Base-by-base conservation (phyloP, 2,113 vertebrate genomes). In the Mungos mungo region DNA sequence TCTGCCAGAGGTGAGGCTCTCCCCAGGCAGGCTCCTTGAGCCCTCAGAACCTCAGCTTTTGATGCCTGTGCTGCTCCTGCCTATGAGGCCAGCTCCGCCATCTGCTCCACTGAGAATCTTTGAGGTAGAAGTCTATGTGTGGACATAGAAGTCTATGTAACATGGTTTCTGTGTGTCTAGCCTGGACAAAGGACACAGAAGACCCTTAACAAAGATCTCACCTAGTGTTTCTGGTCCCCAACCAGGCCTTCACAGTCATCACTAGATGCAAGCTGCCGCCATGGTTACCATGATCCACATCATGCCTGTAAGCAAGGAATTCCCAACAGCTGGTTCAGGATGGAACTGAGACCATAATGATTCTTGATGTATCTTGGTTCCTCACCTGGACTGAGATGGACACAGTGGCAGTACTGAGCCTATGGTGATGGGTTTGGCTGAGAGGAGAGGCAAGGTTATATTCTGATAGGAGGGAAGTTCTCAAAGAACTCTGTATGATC, bases 1-100 rank as follows among this genome's bases (percentile, higher is more conserved):
- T 71, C 18, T 38, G 16, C 6, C 33, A 74, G 23, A 90, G 54
- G 38, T 0, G 2, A 91, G 52, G 31, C 54, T 68, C 94, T 85
- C 2, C 29, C 2, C 2, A 21, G 33, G 41, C 77, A 33, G 29
- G 5, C 50, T 81, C 35, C 19, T 9, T 0, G 6, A 80, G 9
- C 27, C n/a, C 45, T 29, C 12, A 31, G 25, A 77, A 33, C 47
- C 21, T 98, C 35, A 35, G 10, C n/a, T 81, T 9, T 54, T 74
- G 41, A 82, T 82, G 25, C 29, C 6, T 72, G 21, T 82, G 80
- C 41, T 88, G 1, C 33, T 92, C 3, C 35, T 68, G 25, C 25
- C 18, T 21, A 7, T 0, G 1, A 6, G 29, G n/a, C 8, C 45
- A 76, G 13, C 7, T 54, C 86, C 14, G 21, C n/a, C 35, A 35